Percentiles rank a stretch among this genome's conserved stretches.
phyloP scores from a whole-genome alignment of 2,797 vertebrate genomes.

The Cynodonichthys magdalenae region DNA sequence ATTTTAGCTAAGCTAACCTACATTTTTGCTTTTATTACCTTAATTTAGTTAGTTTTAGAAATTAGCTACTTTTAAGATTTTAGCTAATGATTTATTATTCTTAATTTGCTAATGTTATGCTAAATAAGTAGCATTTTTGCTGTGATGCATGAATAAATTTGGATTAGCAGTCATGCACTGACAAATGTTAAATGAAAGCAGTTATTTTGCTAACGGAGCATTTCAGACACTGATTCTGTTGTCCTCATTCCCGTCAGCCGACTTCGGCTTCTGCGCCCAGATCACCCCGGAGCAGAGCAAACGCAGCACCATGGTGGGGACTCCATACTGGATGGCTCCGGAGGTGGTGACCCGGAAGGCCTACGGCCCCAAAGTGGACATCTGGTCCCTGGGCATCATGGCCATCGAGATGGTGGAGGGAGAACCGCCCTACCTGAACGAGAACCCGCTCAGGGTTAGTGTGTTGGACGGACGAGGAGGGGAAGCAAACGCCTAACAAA shows the following conservation, averaged over 20 bases:
- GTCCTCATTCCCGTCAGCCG: constrained; percentile 80
- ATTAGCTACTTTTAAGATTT: too few species aligned
- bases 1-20: too few species aligned
- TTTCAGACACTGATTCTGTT: neutral
- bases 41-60: too few species aligned
- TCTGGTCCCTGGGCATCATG: constrained; percentile 98
- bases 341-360: constrained; percentile 96
- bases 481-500: too few species aligned
- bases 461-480: too few species aligned
- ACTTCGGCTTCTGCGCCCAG: constrained; percentile 97
- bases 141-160: too few species aligned
- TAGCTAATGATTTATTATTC: too few species aligned
- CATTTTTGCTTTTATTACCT: too few species aligned
- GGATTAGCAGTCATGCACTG: too few species aligned
- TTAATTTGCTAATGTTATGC: too few species aligned
- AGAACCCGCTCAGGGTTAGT: constrained; percentile 92
- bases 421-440: constrained; percentile 95
- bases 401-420: constrained; percentile 98
- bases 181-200: neutral
- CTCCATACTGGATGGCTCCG: constrained; percentile 96
- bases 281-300: constrained; percentile 98
- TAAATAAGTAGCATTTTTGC: too few species aligned
- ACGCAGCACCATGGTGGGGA: constrained; percentile 97
- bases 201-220: neutral
- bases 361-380: constrained; percentile 95